Base-by-base conservation (phyloP, 2,113 vertebrate species). In the Lycocorax pyrrhopterus region DNA sequence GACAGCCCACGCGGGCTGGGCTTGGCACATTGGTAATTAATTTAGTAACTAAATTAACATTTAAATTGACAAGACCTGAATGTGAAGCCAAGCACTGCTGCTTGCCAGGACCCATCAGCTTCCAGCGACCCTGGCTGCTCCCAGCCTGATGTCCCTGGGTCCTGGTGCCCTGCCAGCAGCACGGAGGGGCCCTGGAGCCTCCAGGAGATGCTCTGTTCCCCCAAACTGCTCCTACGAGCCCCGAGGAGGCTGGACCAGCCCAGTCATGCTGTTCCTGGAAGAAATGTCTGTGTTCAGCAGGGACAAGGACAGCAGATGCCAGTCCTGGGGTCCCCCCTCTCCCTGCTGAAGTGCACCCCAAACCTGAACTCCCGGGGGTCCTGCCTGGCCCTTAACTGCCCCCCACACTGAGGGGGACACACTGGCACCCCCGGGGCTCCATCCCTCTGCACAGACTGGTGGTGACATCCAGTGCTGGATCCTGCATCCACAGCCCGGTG, bases 1-100 rank as follows among this genome's bases (percentile, higher is more conserved):
- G 76, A 52, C 39, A 60, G 44, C 32, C 37, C 14, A 13, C 0
- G 0, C 0, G 0, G 46, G n/a, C 20, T 3, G 6, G 56, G 49
- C 22, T 81, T 2, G n/a, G 83, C 35, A 32, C 1, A 0, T 1
- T 0, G 22, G 25, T 78, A 84, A 78, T 90, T 84, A 71, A 82
- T 81, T 85, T 44, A 44, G 13, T 49, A 7, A 30, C 23, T 56
- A n/a, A 82, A 94, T 95, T 82, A 77, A 84, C 49, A 30, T 81
- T 62, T 60, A 9, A 47, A 44, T 47, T 62, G 51, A 27, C 46
- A 30, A 44, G 89, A 66, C 5, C 37, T 9, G 71, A 25, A 43
- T 0, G 39, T 0, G 12, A 69, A 55, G 64, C 29, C 76, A 41
- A 23, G 41, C 69, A 9, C 23, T 0, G 7, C 43, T 19, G 53